Percentiles rank a stretch among this genome's conserved stretches.
These are phyloP conservation scores for Nansenia antarctica DNA, from an alignment of 2,113 vertebrate species.

Conservation along the genomic window DNA sequence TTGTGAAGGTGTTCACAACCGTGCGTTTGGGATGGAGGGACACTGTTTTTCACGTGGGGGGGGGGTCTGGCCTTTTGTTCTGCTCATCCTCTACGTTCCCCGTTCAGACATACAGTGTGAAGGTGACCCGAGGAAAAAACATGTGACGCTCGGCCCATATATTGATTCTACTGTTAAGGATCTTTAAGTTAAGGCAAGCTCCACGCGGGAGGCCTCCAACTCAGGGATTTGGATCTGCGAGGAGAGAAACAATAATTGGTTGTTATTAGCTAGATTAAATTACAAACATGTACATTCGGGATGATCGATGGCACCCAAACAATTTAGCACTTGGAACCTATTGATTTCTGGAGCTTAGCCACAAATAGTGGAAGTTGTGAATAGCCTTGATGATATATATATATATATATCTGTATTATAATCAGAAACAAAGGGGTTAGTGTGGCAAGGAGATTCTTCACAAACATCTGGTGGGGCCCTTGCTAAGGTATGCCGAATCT, in stretches of 20 bases:
- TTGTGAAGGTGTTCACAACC: slow-evolving; percentile 46
- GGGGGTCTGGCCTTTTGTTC: not conserved
- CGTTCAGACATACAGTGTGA: slow-evolving; percentile 11
- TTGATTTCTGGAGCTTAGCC: slow-evolving; percentile 55
- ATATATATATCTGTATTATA: too few species aligned
- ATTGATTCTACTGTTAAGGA: slow-evolving; percentile 47
- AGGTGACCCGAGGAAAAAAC: slow-evolving; percentile 56
- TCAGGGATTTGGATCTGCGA: slow-evolving; percentile 28
- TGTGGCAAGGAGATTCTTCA: too few species aligned
- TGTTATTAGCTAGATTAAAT: slow-evolving; percentile 55
- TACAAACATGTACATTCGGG: slow-evolving; percentile 50
- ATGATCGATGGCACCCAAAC: slow-evolving; percentile 52
- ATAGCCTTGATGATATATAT: too few species aligned
- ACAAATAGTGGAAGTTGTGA: slow-evolving; percentile 37
- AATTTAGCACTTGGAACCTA: slow-evolving; percentile 51
- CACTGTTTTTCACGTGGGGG: not conserved
- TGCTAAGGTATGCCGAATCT: too few species aligned
- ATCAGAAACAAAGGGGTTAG: too few species aligned
- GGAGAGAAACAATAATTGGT: slow-evolving; percentile 56
- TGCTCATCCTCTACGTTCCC: slow-evolving; percentile 4
- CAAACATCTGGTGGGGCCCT: too few species aligned
- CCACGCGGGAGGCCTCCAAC: slow-evolving; percentile 4
- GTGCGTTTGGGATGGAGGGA: slow-evolving; percentile 20
- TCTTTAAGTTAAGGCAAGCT: slow-evolving; percentile 34
- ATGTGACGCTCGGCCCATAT: slow-evolving; percentile 43